Evolutionary conservation across 1,140 invertebrate species (phyloP).

Genomic region (Philopotamus ludificatus): DNA sequence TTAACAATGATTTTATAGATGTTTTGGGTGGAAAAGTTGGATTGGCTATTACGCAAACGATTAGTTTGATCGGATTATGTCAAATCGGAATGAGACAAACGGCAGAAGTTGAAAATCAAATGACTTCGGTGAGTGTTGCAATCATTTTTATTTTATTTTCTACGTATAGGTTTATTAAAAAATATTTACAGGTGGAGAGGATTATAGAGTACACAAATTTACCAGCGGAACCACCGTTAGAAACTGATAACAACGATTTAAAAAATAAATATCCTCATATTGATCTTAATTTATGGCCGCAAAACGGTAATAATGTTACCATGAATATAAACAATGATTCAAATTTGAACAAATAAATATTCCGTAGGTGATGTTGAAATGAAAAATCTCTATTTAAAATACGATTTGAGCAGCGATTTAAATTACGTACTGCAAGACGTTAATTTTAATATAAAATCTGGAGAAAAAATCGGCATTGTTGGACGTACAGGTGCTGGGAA

Average conservation of each 20-base stretch:
- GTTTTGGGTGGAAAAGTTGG: slow-evolving; percentile 70
- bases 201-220: slow-evolving; percentile 73
- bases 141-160: background rate
- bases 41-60: slow-evolving; percentile 75
- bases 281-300: slow-evolving; percentile 51
- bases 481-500: slow-evolving; percentile 81
- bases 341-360: background rate
- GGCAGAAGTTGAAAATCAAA: slow-evolving; percentile 80
- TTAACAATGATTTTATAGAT: slow-evolving; percentile 46
- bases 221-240: slow-evolving; percentile 59
- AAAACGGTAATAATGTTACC: slow-evolving; percentile 45
- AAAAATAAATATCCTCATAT: slow-evolving; percentile 46
- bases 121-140: slow-evolving; percentile 72
- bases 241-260: slow-evolving; percentile 48
- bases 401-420: slow-evolving; percentile 55
- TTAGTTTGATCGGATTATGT: slow-evolving; percentile 73
- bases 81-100: slow-evolving; percentile 87
- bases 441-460: slow-evolving; percentile 57
- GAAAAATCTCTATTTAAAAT: slow-evolving; percentile 60
- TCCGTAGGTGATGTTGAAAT: slow-evolving; percentile 61
- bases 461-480: slow-evolving; percentile 64
- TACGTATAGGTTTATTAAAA: background rate
- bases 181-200: slow-evolving; percentile 59
- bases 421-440: slow-evolving; percentile 60
- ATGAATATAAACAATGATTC: background rate